Percentiles rank a stretch among this genome's conserved stretches.
These are phyloP conservation scores for Mormyrus proboscirostris DNA, from an alignment of 2,797 vertebrate genomes.

Conservation along the genomic window DNA sequence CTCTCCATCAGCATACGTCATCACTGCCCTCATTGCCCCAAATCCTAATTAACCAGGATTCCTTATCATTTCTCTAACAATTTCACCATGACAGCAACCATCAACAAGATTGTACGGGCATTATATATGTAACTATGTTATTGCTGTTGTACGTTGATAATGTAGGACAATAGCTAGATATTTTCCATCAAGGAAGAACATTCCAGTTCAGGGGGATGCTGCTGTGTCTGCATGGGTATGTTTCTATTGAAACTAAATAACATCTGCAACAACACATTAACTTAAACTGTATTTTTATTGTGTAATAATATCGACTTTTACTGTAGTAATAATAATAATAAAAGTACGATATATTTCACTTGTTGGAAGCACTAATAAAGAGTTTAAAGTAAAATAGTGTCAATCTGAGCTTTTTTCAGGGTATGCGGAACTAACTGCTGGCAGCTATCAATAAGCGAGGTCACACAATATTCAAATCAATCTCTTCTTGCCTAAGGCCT, in stretches of 20 bases:
- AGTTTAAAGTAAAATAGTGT: neutral
- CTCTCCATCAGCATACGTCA: neutral
- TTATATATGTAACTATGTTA: neutral
- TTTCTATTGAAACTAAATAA: neutral
- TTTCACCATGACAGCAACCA: neutral
- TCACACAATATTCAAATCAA: no score
- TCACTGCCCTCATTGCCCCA: neutral
- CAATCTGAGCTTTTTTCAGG: neutral
- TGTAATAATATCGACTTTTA: neutral
- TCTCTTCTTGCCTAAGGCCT: no score
- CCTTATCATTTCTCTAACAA: neutral
- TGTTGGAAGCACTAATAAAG: neutral
- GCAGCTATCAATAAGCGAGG: no score
- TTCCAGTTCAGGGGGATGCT: neutral
- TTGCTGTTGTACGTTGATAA: neutral
- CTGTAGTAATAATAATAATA: neutral
- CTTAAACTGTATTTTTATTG: neutral
- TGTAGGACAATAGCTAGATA: neutral
- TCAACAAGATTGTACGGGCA: neutral
- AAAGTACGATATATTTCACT: neutral
- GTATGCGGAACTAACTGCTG: no score
- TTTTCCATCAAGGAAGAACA: neutral
- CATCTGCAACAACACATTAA: neutral
- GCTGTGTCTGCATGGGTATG: neutral
- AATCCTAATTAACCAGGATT: neutral